A percentile compares a stretch with the other conserved stretches of the same genome.
phyloP scores from a whole-genome alignment of 1,140 invertebrate genomes.

The Orius insidiosus region DNA sequence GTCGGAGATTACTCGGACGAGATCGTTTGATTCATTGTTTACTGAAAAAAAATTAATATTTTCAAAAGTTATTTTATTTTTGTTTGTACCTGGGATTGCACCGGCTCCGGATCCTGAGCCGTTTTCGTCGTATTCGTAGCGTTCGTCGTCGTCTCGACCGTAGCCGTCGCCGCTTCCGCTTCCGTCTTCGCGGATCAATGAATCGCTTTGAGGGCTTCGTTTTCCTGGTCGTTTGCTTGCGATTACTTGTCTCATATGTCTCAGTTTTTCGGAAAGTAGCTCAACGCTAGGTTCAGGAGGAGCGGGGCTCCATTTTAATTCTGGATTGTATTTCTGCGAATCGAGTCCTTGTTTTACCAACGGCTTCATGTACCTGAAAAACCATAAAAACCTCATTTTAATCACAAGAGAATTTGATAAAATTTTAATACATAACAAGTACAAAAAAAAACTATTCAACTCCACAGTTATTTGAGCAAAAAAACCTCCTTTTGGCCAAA shows the following conservation, averaged over 20 bases:
- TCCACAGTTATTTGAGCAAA: no score
- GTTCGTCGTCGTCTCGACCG: constrained; percentile 17
- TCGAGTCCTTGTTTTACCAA: constrained; percentile 38
- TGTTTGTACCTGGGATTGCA: no score
- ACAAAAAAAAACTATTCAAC: no score
- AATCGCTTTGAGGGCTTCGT: constrained; percentile 26
- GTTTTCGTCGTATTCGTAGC: constrained; percentile 24
- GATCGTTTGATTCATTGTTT: no score
- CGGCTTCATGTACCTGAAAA: constrained; percentile 40
- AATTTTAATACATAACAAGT: no score
- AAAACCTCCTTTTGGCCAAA: no score
- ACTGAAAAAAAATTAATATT: no score
- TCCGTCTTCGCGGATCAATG: constrained; percentile 23
- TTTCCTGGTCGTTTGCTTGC: constrained; percentile 25
- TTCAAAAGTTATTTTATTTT: no score
- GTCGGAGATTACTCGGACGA: no score
- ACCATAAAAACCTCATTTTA: no score
- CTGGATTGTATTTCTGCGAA: constrained; percentile 48
- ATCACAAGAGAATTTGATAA: no score
- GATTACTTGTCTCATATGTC: constrained; percentile 43
- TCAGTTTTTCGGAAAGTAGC: constrained; percentile 40
- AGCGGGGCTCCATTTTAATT: constrained; percentile 32
- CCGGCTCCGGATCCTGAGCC: constrained; percentile 28
- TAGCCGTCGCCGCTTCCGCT: constrained; percentile 19
- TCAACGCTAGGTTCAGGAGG: constrained; percentile 34